These are phyloP conservation scores for Trichacis sp. DNA, from an alignment of 2,888 invertebrate species.

Conservation along the genomic window DNA sequence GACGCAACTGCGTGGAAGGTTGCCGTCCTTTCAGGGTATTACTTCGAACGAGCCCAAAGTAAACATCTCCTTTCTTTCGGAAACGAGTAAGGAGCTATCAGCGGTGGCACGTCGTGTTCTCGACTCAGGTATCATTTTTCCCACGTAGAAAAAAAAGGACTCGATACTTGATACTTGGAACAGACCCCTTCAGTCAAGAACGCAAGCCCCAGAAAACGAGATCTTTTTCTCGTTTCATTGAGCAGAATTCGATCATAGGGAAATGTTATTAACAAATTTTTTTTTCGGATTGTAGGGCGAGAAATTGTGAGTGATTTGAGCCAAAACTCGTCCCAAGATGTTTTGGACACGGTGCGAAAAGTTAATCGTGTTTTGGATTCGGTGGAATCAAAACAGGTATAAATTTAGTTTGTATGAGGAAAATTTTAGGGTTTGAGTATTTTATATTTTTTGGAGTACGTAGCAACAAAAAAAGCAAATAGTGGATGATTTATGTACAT, in stretches of 20 bases:
- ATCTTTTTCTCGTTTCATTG: not conserved
- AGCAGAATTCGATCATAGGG: no score
- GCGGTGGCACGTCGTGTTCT: slow-evolving; percentile 53
- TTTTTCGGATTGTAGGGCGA: slow-evolving; percentile 52
- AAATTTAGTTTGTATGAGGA: no score
- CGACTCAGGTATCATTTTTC: slow-evolving; percentile 52
- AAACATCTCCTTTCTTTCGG: slow-evolving; percentile 71
- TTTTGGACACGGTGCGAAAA: slow-evolving; percentile 73
- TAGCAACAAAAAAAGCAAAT: no score
- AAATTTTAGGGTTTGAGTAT: no score
- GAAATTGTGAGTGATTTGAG: slow-evolving; percentile 57
- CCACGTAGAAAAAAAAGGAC: not conserved
- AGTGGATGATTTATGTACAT: no score
- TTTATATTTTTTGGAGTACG: no score
- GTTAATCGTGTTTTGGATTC: slow-evolving; percentile 73
- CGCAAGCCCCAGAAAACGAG: not conserved
- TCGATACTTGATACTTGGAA: not conserved
- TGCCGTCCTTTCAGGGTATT: slow-evolving; percentile 72
- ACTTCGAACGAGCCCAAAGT: slow-evolving; percentile 72
- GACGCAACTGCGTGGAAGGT: slow-evolving; percentile 73
- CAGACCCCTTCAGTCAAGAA: no score
- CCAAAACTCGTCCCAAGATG: slow-evolving; percentile 73
- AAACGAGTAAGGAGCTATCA: slow-evolving; percentile 69
- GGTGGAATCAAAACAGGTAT: slow-evolving; percentile 74
- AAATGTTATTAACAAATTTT: no score